A percentile compares a stretch with the other conserved stretches of the same genome.
These are phyloP conservation scores for Mactra quadrangularis DNA, from an alignment of 1,140 invertebrate genomes.

Conservation along the genomic window DNA sequence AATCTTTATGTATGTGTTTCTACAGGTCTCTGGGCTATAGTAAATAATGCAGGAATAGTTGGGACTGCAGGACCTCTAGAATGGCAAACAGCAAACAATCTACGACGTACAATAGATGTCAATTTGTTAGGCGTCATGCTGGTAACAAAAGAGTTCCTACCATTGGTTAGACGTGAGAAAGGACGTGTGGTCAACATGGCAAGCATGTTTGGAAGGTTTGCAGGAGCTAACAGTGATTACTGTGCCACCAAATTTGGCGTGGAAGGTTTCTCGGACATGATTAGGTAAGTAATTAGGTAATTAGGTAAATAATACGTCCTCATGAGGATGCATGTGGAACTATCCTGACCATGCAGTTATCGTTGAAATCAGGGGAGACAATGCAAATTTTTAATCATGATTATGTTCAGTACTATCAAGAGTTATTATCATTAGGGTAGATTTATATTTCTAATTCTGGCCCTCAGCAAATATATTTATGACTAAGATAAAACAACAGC, in stretches of 20 bases:
- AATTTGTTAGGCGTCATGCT: conserved; percentile 70
- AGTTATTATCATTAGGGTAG: too few species aligned
- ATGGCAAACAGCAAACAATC: conserved; percentile 64
- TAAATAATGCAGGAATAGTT: conserved; percentile 74
- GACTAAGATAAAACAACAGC: too few species aligned
- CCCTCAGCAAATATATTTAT: too few species aligned
- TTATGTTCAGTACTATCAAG: too few species aligned
- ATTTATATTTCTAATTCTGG: too few species aligned
- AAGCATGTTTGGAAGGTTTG: conserved; percentile 64
- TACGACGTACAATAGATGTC: conserved; percentile 48
- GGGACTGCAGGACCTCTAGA: conserved; percentile 61
- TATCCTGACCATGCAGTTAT: too few species aligned
- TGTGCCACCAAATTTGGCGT: conserved; percentile 69
- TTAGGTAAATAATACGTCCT: not conserved
- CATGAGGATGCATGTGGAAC: too few species aligned
- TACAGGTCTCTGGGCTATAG: conserved; percentile 74
- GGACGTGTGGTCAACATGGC: conserved; percentile 72
- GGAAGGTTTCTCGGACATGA: conserved; percentile 68
- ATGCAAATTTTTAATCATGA: too few species aligned
- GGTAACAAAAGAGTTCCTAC: conserved; percentile 69
- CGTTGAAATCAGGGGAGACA: too few species aligned
- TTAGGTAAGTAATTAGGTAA: conserved; percentile 65
- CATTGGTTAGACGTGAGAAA: conserved; percentile 64
- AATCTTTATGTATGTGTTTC: too few species aligned
- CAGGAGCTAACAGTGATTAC: conserved; percentile 62